Base-by-base conservation (phyloP, 2,113 vertebrate species). In the Chlamydotis undulata region DNA sequence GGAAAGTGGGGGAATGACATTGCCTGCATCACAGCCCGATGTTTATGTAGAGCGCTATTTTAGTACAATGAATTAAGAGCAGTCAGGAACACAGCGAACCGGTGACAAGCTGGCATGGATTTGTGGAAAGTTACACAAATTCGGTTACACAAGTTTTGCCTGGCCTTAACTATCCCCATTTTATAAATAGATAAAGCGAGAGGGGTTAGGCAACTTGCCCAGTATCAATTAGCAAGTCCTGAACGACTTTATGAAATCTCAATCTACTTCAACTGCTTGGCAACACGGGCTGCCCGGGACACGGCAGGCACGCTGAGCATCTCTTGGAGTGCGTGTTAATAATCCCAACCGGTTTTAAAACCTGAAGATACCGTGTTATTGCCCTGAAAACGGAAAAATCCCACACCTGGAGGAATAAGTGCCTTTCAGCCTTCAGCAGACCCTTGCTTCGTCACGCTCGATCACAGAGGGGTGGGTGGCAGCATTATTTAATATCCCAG, bases 51-150 rank as follows among this genome's bases (percentile, higher is more conserved):
- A 63, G 86, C 1, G 7, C 88, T 95, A 96, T 96, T 97, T 97
- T 96, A 53, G 94, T 83, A 15, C 64, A 56, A 60, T 63, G 94
- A 94, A 96, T 96, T 93, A 95, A 89, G 95, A 95, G 95, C 95
- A 94, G 92, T 79, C 95, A 96, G 95, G 96, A 97, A 97, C 94
- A 94, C 83, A 71, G 90, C 3, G 76, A 96, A 82, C 90, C 50
- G 24, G 96, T 93, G 95, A 96, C 95, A 94, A 94, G 96, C 91
- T 96, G 96, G 96, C 96, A 96, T 29, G 94, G 95, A 95, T 96
- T 93, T 87, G 90, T 95, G 96, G 96, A 96, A 96, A 96, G 96
- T 96, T 96, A 94, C 96, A 97, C 93, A 97, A 97, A 97, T 91
- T 96, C 82, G 88, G 95, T 97, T 96, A 95, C 92, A 96, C 92